A percentile compares a stretch with the other conserved stretches of the same genome.
Evolutionary conservation across 2,888 invertebrate genomes (phyloP).

Genomic region (Drosophila birchii): DNA sequence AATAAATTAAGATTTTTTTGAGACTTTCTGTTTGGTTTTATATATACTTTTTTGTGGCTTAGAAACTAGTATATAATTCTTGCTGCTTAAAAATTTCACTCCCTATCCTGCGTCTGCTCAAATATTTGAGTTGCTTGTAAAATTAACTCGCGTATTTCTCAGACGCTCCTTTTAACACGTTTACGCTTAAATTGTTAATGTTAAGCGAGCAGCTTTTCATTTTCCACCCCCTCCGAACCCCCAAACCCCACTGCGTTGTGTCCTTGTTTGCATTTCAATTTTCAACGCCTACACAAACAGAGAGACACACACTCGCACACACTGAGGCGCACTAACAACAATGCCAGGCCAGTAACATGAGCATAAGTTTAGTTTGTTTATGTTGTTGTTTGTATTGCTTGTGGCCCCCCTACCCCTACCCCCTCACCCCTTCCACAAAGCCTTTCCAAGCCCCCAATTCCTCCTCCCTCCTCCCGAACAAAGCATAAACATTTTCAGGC

Average conservation of each 20-base stretch:
- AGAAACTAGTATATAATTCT: background rate
- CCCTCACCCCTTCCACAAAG: background rate
- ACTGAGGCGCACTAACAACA: conserved; percentile 21
- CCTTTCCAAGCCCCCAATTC: background rate
- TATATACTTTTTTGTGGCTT: background rate
- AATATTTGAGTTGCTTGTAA: conserved; percentile 77
- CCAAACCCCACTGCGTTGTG: conserved; percentile 18
- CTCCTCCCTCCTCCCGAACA: conserved; percentile 2
- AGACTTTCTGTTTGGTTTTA: background rate
- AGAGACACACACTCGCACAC: conserved; percentile 30
- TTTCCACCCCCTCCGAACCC: conserved; percentile 14
- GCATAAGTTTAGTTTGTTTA: conserved; percentile 61
- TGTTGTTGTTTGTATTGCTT: conserved; percentile 34
- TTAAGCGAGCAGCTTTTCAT: conserved; percentile 52
- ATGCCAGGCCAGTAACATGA: conserved; percentile 42
- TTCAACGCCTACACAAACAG: conserved; percentile 73
- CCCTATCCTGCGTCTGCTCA: conserved; percentile 57
- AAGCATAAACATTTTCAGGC: conserved; percentile 73
- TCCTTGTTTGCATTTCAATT: conserved; percentile 74
- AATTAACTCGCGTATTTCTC: conserved; percentile 74
- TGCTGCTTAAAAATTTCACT: conserved; percentile 1
- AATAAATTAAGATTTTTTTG: background rate
- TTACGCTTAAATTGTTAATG: conserved; percentile 75
- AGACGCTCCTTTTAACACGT: conserved; percentile 69
- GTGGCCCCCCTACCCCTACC: background rate